Evolutionary conservation across 2,797 vertebrate genomes (phyloP), one percentile per base, ranked within the genome.

Genomic region (Sebastes diaconus): DNA sequence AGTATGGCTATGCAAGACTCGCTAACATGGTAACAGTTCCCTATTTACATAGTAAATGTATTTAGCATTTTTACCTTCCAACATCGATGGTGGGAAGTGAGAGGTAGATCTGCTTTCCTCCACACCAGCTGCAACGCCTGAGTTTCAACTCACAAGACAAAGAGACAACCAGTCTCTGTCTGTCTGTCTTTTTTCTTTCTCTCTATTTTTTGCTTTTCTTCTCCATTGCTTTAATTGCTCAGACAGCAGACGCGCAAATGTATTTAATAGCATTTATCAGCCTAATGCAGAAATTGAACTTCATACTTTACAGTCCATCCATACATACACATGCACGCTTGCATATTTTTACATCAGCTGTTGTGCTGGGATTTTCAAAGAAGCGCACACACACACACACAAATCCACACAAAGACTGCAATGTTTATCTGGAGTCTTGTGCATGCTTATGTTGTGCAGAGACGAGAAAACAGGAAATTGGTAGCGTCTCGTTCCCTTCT

Each of bases 381-480:
- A 9, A 12, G 60, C 36, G 10, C 9, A 3, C 42, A 54, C 57
- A 60, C 46, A 50, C 61, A 52, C 61, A 39, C 30, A 39, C 66
- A 76, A 22, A 39, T 18, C 7, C 39, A 52, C 59, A 65, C 50
- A 79, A 46, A 83, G 13, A 68, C 8, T 8, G 34, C 8, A 36
- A 27, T 63, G 55, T 77, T 69, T 27, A 83, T 58, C 65, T 59
- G 59, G 16, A 77, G 61, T 74, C 70, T 74, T 59, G 60, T 52
- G 60, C 58, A 46, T 52, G 52, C 29, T 67, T 73, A 34, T 79
- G 57, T 72, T 80, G 65, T 85, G 69, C 80, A 71, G 74, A 81
- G 80, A 78, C 8, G 58, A 83, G 72, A 82, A 87, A 85, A 88
- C 82, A 81, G 84, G 70, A 88, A 87, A 88, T 75, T 79, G 81